phyloP scores from a whole-genome alignment of 2,888 invertebrate species.

The Cremastinae sp. region DNA sequence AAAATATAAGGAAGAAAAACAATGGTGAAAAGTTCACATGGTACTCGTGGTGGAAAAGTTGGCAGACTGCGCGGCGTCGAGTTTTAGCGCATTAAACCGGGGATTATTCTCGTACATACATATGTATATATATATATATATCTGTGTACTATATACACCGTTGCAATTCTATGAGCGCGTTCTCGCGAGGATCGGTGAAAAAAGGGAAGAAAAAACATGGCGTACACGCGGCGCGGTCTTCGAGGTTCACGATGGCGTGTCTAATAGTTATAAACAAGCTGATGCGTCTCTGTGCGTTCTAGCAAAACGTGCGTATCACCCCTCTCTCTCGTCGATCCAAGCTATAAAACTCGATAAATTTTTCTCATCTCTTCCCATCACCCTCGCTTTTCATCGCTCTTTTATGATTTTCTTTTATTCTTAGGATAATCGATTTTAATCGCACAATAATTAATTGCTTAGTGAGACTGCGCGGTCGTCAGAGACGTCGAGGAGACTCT shows the following conservation, averaged over 20 bases:
- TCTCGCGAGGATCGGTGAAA: not conserved
- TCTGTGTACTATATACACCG: conserved; percentile 40
- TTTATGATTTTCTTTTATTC: conserved; percentile 14
- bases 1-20: conserved; percentile 51
- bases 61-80: conserved; percentile 62
- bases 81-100: no score
- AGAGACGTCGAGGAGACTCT: conserved; percentile 33
- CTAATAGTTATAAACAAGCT: conserved; percentile 69
- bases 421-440: conserved; percentile 2
- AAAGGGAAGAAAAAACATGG: conserved; percentile 49
- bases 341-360: conserved; percentile 44
- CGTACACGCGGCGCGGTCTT: conserved; percentile 55
- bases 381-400: conserved; percentile 8
- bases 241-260: conserved; percentile 64
- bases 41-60: conserved; percentile 47
- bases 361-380: conserved; percentile 22
- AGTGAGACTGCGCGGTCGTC: conserved; percentile 29
- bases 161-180: conserved; percentile 35
- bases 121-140: conserved; percentile 20
- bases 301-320: conserved; percentile 39
- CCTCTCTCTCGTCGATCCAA: conserved; percentile 41
- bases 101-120: conserved; percentile 14
- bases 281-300: not conserved
- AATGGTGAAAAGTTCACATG: conserved; percentile 61
- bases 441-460: conserved; percentile 52